Percentiles rank a stretch among this genome's conserved stretches.
Conservation (phyloP, 2,797 vertebrate species). For the Loris lydekkerianus region DNA sequence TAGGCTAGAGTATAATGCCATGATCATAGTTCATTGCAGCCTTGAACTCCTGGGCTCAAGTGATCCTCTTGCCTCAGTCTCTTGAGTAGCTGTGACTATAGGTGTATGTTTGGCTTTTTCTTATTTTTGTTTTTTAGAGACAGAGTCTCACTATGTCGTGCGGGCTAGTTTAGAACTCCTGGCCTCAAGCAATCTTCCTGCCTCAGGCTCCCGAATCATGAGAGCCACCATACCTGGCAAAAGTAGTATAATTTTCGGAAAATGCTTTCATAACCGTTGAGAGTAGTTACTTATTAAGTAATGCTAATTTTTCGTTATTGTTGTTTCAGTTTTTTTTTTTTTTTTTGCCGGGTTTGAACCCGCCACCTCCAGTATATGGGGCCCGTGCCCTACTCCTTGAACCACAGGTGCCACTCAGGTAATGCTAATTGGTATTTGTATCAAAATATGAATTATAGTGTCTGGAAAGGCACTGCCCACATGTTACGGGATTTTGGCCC, state of each 20-base stretch:
- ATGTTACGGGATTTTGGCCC: constrained; percentile 24
- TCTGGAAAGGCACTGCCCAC: neutral
- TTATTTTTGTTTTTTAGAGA: neutral
- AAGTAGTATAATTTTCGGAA: constrained; percentile 49
- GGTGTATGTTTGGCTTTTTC: neutral
- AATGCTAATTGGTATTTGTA: constrained; percentile 23
- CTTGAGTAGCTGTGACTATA: neutral
- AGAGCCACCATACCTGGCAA: neutral
- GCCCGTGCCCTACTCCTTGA: no score
- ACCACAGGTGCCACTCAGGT: neutral
- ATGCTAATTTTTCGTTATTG: neutral
- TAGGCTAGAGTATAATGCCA: neutral
- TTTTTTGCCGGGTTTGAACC: no score
- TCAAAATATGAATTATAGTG: neutral
- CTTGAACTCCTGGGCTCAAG: neutral
- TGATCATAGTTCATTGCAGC: neutral
- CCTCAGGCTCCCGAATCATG: neutral
- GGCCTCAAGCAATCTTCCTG: neutral
- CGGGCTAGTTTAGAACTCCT: neutral
- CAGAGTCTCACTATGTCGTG: neutral
- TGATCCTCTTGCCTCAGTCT: neutral
- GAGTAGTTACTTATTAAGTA: constrained; percentile 44
- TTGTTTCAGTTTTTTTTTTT: no score
- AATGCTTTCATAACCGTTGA: constrained; percentile 35
- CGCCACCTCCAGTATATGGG: no score